Base-by-base conservation (phyloP, 2,113 vertebrate genomes). In the Arizona elegans region DNA sequence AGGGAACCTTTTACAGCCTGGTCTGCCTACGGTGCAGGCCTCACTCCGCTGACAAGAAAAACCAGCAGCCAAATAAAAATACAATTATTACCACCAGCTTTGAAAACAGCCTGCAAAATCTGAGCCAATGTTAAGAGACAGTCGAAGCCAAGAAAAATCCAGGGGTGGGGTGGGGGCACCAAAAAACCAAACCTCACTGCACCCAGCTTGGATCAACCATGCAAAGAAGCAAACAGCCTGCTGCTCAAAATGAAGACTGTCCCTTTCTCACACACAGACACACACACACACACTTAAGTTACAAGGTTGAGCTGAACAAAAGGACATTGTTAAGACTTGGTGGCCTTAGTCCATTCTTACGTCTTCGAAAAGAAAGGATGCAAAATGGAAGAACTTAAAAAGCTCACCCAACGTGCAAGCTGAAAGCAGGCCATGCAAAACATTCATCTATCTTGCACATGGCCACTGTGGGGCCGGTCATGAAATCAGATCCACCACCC, bases 321-420 rank as follows among this genome's bases (percentile, higher is more conserved):
- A 8, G 21, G 43, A 91, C 24, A 21, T 43, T 19, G 87, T 90
- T 95, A 43, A 94, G 88, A 92, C 94, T 58, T 70, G 89, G 56
- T 43, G 38, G 10, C 53, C 96, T 96, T 54, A 93, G 43, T 33
- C 75, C 93, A 3, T 54, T 91, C 54, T 88, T 91, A 87, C 26
- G 75, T 94, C 93, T n/a, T 91, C 9, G 0, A 38, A 21, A 50
- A 90, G 94, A 86, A 92, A 13, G 0, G 23, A 88, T 92, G 92
- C 89, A 94, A 91, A 26, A 88, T 8, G n/a, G 65, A 89, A 95
- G 91, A 95, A 70, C 92, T 95, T 54, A 92, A 86, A 59, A 94
- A 54, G 10, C 75, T 10, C 65, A 24, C 11, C 53, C n/a, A n/a
- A 43, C 8, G 8, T 19, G 92, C 65, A 89, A 50, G 87, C 88